These are phyloP conservation scores for Elachura formosa DNA, from an alignment of 2,113 vertebrate genomes.

Conservation along the genomic window DNA sequence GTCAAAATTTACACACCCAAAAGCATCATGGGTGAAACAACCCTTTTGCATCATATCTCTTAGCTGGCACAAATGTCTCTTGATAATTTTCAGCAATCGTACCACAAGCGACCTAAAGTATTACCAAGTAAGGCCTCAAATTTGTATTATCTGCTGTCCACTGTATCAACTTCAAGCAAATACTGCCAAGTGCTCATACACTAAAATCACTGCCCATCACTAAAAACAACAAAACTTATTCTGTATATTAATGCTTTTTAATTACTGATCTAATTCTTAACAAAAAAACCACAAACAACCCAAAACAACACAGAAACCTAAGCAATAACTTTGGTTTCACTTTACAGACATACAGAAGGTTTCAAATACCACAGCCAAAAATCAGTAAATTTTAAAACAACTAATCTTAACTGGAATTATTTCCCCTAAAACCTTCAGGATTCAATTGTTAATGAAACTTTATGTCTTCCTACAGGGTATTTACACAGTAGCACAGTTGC, in stretches of 20 bases:
- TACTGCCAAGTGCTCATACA: fast-evolving
- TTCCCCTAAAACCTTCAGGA: not conserved
- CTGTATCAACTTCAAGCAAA: not conserved
- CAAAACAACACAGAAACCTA: not conserved
- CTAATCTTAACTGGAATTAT: not conserved
- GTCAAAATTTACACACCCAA: not conserved
- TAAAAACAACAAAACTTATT: not conserved
- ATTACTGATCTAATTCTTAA: not conserved
- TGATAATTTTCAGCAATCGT: not conserved
- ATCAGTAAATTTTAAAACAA: not conserved
- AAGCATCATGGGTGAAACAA: not conserved
- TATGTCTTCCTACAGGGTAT: not conserved
- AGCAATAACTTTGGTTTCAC: not conserved
- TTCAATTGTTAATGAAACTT: not conserved
- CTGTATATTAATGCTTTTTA: not conserved
- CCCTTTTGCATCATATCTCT: not conserved
- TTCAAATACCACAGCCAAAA: not conserved
- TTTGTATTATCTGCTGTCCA: not conserved
- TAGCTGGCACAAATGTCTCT: not conserved
- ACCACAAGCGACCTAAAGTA: not conserved
- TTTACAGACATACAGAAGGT: not conserved
- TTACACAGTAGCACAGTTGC: not conserved
- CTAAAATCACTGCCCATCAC: not conserved
- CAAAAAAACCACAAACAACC: not conserved
- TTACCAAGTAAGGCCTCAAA: not conserved